These are phyloP conservation scores for Blera fallax DNA, from an alignment of 2,888 invertebrate species.

Conservation along the genomic window DNA sequence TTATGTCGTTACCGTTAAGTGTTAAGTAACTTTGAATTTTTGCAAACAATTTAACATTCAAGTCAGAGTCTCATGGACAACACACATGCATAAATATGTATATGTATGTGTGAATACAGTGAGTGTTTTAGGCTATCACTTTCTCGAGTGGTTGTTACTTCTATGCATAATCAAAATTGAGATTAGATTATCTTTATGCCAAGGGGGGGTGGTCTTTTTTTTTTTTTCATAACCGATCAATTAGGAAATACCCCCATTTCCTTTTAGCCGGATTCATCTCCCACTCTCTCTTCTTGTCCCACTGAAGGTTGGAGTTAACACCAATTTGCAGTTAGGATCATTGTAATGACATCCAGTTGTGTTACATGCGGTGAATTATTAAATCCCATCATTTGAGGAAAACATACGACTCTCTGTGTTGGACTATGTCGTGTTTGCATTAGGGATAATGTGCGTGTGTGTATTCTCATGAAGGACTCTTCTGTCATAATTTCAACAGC, in stretches of 20 bases:
- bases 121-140: no score
- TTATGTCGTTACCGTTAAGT: neutral
- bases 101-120: no score
- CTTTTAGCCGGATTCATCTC: neutral
- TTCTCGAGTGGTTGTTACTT: neutral
- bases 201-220: neutral
- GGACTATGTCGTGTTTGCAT: neutral
- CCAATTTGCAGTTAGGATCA: conserved; percentile 44
- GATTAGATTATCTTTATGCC: conserved; percentile 14
- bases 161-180: conserved; percentile 6
- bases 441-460: conserved; percentile 26
- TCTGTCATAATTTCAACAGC: conserved; percentile 9
- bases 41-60: conserved; percentile 1
- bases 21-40: neutral
- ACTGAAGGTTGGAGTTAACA: conserved; percentile 1
- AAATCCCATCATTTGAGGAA: conserved; percentile 44
- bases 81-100: no score
- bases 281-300: neutral
- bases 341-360: conserved; percentile 36
- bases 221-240: conserved; percentile 28
- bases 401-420: neutral
- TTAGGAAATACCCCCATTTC: conserved; percentile 40
- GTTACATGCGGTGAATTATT: conserved; percentile 50
- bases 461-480: conserved; percentile 34
- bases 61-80: neutral